Conservation (phyloP, 1,140 invertebrate genomes). For the Drosophila sp. region DNA sequence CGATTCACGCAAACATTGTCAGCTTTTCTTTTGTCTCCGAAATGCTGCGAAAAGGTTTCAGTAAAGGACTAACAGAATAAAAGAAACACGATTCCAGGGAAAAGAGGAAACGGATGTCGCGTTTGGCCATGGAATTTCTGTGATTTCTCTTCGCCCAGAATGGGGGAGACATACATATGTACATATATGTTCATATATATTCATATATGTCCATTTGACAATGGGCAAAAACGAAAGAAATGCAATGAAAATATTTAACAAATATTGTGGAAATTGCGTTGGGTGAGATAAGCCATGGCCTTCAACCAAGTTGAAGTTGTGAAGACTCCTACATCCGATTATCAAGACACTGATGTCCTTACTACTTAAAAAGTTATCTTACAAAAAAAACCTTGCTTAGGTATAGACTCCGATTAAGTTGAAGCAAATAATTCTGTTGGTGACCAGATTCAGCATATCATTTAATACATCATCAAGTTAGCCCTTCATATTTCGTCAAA, state of each 20-base stretch:
- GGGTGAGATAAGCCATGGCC: too few relatives aligned
- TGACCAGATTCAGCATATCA: not conserved
- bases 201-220: not conserved
- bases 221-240: not conserved
- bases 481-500: not conserved
- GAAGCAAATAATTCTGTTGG: too few relatives aligned
- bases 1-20: conserved; percentile 55
- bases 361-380: too few relatives aligned
- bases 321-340: too few relatives aligned
- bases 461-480: not conserved
- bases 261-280: too few relatives aligned
- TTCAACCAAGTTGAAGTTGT: too few relatives aligned
- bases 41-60: conserved; percentile 76
- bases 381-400: too few relatives aligned
- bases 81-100: conserved; percentile 26
- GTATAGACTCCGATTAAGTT: too few relatives aligned
- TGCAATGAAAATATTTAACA: not conserved
- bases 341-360: too few relatives aligned
- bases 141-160: conserved; percentile 15
- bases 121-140: conserved; percentile 53
- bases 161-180: not conserved
- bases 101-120: conserved; percentile 78
- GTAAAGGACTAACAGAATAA: conserved; percentile 4
- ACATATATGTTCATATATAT: not conserved
- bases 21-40: conserved; percentile 61